Base-by-base conservation (phyloP, 2,797 vertebrate genomes). In the Columba guinea region DNA sequence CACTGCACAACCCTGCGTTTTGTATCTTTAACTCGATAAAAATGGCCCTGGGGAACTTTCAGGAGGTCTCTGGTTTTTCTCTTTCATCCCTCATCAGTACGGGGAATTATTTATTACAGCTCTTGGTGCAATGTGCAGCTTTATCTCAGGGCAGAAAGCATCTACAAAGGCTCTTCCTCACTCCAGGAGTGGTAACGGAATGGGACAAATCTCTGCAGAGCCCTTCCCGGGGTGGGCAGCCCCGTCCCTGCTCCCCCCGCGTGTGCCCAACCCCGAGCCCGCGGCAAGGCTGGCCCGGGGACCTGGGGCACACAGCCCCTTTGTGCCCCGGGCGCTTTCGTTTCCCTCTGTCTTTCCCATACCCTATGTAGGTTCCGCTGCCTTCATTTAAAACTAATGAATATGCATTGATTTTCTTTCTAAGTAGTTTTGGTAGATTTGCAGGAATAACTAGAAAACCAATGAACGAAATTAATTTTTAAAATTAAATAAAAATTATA, bases 191-290 rank as follows among this genome's bases (percentile, higher is more conserved):
- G 3, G 15, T 10, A 12, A 20, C 34, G 55, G 39, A 69, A 32
- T 0, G 2, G 68, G 63, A 34, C 5, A 2, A 26, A 27, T 32
- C 3, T 7, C 48, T 22, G 68, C 81, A 37, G 53, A 76, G 60
- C 59, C 64, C 9, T 2, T 13, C 0, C 30, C 0, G 1, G 1
- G 23, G 0, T 13, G 39, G 39, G 41, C 41, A 41, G 41, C 41
- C 41, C 41, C 16, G 16, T 16, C 41, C 41, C 41, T 7, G 16
- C 41, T 39, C 39, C 13, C 39, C 39, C 39, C 39, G 37, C 3
- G 11, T 4, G 20, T 14, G 56, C 65, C 65, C 88, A 93, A 62
- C 83, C 92, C 74, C 71, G 58, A 94, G 35, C 85, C 94, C n/a
- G 49, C 65, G 56, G 92, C 52, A 62, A 56, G 58, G 51, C 82